phyloP scores from a whole-genome alignment of 2,888 invertebrate species.

The Tigriopus californicus region DNA sequence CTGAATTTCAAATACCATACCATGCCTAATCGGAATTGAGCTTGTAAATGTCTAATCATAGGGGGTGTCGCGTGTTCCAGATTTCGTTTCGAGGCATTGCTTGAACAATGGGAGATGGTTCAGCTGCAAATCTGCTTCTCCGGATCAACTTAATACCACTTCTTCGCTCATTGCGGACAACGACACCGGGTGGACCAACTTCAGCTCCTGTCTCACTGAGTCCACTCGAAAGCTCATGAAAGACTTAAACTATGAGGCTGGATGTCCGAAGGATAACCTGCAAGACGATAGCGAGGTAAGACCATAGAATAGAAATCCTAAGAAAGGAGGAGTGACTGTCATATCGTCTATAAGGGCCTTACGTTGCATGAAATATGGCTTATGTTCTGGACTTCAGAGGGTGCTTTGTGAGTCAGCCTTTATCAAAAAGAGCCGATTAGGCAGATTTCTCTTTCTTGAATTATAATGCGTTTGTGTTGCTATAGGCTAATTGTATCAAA shows the following conservation, averaged over 20 bases:
- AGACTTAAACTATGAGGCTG: conserved; percentile 36
- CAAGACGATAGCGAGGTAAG: neutral
- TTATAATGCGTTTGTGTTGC: too few species aligned
- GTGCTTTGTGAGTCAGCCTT: too few species aligned
- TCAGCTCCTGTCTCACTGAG: conserved; percentile 51
- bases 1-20: too few species aligned
- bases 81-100: conserved; percentile 48
- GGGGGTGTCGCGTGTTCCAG: conserved; percentile 30
- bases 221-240: conserved; percentile 45
- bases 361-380: too few species aligned
- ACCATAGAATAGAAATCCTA: neutral
- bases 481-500: too few species aligned
- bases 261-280: neutral
- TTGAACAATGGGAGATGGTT: conserved; percentile 45
- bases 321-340: too few species aligned
- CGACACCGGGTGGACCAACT: conserved; percentile 57
- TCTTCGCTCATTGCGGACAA: conserved; percentile 11
- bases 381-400: too few species aligned
- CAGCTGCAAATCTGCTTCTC: conserved; percentile 28
- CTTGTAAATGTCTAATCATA: too few species aligned
- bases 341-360: too few species aligned
- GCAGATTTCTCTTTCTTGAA: too few species aligned
- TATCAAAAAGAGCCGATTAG: too few species aligned
- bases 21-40: too few species aligned
- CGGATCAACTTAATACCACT: conserved; percentile 24